Evolutionary conservation across 2,888 invertebrate genomes (phyloP), one percentile per base, ranked within the genome.

Genomic region (Troilus luridus): DNA sequence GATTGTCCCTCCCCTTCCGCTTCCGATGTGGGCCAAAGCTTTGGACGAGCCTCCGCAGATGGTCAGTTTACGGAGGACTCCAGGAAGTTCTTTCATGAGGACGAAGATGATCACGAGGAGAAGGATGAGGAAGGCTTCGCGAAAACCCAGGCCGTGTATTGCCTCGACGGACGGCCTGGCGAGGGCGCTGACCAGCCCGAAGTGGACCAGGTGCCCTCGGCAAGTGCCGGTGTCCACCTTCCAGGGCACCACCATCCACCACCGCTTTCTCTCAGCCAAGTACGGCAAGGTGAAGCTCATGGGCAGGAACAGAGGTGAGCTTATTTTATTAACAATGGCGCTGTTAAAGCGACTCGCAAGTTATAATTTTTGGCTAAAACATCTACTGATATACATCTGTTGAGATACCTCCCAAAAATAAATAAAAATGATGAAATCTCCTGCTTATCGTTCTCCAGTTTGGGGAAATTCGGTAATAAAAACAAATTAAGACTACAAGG

Each of bases 251-350:
- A 85, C n/a, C n/a, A 58, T 85, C n/a, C 85, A 85, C 85, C 56
- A 85, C 85, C 85, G 85, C 56, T 85, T 56, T n/a, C 85, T 85
- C n/a, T n/a, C 56, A 9, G 85, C 56, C 85, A 85, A 85, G 85
- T 85, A 85, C 14, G 85, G 85, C 19, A 85, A 85, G 3, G 21
- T 56, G 19, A 58, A 56, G 27, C n/a, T 85, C 56, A 56, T 85
- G n/a, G 85, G 85, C 0, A 54, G 85, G 56, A 56, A 85, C 8
- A 54, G 85, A n/a, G 85, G 85, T 85, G 9, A 85, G 10, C 1
- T 14, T 19, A 41, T 77, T 60, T 60, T 60, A 60, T 60, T 17
- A 60, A 60, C 41, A 41, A 41, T 5, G 41, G 41, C 41, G 41
- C 41, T 41, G 41, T 41, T 41, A 41, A 41, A 41, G 41, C 2